Conservation (phyloP, 53 echinoderm and acorn worm species). For the Antedon mediterranea region DNA sequence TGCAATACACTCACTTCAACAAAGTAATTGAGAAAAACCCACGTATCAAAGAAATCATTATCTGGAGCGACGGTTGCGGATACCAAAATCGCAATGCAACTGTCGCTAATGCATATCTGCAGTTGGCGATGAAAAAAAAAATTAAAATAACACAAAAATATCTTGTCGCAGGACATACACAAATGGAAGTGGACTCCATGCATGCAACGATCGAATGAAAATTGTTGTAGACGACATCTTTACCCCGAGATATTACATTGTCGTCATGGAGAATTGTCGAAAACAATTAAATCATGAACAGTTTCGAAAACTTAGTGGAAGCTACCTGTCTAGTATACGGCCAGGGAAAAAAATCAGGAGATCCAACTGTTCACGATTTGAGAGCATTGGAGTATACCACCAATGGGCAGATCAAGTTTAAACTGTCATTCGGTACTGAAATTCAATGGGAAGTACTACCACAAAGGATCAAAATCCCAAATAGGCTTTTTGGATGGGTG, state of each 20-base stretch:
- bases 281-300: background rate
- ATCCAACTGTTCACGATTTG: too few relatives aligned
- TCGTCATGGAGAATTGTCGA: conserved; percentile 10
- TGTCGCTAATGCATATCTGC: conserved; percentile 6
- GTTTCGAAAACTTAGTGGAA: too few relatives aligned
- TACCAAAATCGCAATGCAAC: conserved; percentile 15
- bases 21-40: background rate
- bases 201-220: conserved; percentile 16
- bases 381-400: too few relatives aligned
- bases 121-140: background rate
- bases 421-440: background rate
- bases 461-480: background rate
- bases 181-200: conserved; percentile 18
- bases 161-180: conserved; percentile 17
- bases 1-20: conserved; percentile 14
- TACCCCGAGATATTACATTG: conserved; percentile 7
- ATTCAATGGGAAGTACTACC: background rate
- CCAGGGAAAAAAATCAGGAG: too few relatives aligned
- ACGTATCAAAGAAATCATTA: background rate
- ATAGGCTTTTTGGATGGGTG: background rate
- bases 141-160: conserved; percentile 12
- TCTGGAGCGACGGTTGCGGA: conserved; percentile 25
- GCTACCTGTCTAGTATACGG: too few relatives aligned
- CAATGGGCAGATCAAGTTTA: too few relatives aligned
- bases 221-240: conserved; percentile 10